A percentile compares a stretch with the other conserved stretches of the same genome.
These are phyloP conservation scores for Centropus unirufus DNA, from an alignment of 2,113 vertebrate species.

Conservation along the genomic window DNA sequence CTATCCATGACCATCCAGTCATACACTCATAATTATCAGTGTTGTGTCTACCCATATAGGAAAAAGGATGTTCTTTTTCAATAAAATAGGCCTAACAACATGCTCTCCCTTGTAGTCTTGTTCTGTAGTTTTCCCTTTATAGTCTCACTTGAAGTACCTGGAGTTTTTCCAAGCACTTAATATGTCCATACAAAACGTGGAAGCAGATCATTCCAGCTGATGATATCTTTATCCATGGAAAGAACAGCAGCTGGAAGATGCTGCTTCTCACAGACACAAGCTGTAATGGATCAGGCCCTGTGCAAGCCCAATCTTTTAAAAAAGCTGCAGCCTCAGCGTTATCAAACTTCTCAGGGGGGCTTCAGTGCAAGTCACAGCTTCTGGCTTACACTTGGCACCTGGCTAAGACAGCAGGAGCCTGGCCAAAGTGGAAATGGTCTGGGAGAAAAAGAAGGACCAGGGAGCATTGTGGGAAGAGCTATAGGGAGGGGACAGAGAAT, in stretches of 20 bases:
- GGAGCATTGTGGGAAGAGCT: background rate
- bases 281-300: background rate
- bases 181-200: slow-evolving; percentile 23
- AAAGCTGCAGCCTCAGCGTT: background rate
- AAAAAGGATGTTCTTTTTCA: background rate
- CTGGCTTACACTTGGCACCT: background rate
- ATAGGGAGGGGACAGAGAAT: background rate
- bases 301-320: background rate
- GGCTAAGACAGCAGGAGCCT: background rate
- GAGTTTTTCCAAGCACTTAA: slow-evolving; percentile 40
- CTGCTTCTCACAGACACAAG: background rate
- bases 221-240: background rate
- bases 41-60: background rate
- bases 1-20: background rate
- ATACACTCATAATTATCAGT: background rate
- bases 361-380: background rate
- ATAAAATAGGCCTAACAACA: background rate
- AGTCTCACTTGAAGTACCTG: background rate
- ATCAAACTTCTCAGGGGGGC: background rate
- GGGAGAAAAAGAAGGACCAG: background rate
- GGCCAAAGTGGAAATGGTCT: background rate
- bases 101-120: background rate
- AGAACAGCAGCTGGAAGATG: slow-evolving; percentile 30
- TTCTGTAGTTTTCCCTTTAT: background rate
- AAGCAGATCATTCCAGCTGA: slow-evolving; percentile 42